A percentile compares a stretch with the other conserved stretches of the same genome.
Evolutionary conservation across 1,140 invertebrate genomes (phyloP).

Genomic region (Arctopsyche grandis): DNA sequence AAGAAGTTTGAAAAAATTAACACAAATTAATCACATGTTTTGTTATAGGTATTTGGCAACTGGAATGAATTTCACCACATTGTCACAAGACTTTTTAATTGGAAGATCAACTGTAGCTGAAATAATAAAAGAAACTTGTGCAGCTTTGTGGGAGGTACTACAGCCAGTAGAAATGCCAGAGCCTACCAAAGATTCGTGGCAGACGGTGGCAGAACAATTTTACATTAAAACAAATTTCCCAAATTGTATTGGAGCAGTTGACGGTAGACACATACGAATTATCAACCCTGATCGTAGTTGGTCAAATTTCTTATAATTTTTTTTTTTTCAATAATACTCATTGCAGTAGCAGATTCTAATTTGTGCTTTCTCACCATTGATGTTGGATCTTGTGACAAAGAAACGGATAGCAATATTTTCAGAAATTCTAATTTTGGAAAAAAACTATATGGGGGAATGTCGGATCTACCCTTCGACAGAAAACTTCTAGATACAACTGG

Average conservation of each 20-base stretch:
- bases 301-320: not conserved
- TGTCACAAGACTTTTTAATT: not conserved
- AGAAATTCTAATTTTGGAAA: conserved; percentile 7
- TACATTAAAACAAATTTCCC: not conserved
- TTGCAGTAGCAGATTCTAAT: not conserved
- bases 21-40: too few relatives aligned
- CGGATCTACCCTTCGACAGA: not conserved
- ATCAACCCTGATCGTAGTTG: not conserved
- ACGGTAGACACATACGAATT: conserved; percentile 6
- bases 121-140: conserved; percentile 10
- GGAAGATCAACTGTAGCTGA: not conserved
- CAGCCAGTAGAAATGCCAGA: not conserved
- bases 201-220: not conserved
- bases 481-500: not conserved
- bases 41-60: too few relatives aligned
- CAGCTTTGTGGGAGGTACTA: not conserved
- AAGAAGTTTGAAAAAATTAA: too few relatives aligned
- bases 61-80: too few relatives aligned
- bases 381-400: conserved; percentile 4
- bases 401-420: not conserved
- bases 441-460: not conserved
- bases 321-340: conserved; percentile 11
- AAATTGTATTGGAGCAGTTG: not conserved
- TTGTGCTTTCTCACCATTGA: not conserved
- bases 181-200: not conserved